Conservation (phyloP, 2,113 vertebrate genomes). For the Archocentrus centrarchus region DNA sequence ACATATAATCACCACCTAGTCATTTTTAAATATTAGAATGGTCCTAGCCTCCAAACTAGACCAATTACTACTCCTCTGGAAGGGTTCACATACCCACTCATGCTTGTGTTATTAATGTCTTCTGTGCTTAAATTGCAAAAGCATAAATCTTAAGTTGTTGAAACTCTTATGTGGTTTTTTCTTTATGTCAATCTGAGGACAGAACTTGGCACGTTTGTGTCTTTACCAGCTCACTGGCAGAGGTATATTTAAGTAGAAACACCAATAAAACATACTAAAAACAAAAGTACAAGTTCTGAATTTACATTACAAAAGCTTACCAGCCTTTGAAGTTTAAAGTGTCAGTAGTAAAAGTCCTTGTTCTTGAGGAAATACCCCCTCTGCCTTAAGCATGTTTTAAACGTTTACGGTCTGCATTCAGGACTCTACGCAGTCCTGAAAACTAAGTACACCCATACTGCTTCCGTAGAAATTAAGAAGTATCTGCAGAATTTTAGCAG, state of each 20-base stretch:
- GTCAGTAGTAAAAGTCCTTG: background rate
- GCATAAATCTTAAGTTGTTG: background rate
- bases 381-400: background rate
- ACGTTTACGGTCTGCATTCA: background rate
- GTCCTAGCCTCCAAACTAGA: background rate
- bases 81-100: background rate
- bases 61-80: constrained; percentile 11
- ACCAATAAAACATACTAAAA: background rate
- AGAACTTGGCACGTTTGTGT: background rate
- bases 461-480: background rate
- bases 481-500: background rate
- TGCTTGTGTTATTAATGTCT: background rate
- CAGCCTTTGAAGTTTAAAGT: background rate
- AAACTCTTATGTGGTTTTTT: background rate
- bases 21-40: constrained; percentile 18
- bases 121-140: background rate
- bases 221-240: background rate
- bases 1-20: constrained; percentile 19
- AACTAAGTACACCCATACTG: background rate
- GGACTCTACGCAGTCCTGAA: background rate
- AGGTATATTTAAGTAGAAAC: background rate
- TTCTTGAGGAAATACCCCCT: background rate
- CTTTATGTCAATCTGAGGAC: background rate
- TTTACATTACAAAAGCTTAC: background rate
- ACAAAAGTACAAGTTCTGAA: background rate